Evolutionary conservation across 2,113 vertebrate species (phyloP).

Genomic region (Salvelinus fontinalis): DNA sequence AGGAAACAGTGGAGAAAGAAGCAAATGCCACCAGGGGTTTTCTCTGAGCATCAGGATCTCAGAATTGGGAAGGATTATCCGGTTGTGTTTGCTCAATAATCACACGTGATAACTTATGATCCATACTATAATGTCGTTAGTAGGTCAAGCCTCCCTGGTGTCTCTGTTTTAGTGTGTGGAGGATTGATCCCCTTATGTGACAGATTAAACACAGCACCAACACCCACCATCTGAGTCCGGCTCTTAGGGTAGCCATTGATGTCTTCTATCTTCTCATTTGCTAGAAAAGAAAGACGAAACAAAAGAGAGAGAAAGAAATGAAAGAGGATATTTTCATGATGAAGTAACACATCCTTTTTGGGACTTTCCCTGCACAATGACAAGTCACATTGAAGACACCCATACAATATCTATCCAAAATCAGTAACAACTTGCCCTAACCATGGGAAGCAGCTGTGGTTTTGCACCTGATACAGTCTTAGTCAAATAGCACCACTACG

Average conservation of each 20-base stretch:
- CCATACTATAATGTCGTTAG: not conserved
- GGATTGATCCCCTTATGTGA: not conserved
- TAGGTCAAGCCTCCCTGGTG: not conserved
- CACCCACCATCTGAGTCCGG: conserved; percentile 55
- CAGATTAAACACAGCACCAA: not conserved
- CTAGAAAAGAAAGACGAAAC: conserved; percentile 19
- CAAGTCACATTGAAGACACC: not conserved
- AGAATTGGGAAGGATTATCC: not conserved
- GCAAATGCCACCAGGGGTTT: not conserved
- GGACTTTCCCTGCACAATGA: not conserved
- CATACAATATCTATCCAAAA: not conserved
- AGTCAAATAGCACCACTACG: not conserved
- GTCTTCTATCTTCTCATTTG: conserved; percentile 54
- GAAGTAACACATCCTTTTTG: not conserved
- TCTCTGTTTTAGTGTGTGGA: not conserved
- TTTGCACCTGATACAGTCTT: not conserved
- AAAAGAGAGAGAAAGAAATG: not conserved
- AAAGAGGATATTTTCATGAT: not conserved
- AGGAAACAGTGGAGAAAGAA: not conserved
- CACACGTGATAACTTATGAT: not conserved
- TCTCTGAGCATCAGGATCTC: not conserved
- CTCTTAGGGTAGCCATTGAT: conserved; percentile 55
- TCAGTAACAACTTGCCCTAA: not conserved
- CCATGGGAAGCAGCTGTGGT: not conserved
- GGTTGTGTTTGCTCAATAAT: not conserved